Percentiles rank a stretch among this genome's conserved stretches.
Conservation (phyloP, 2,888 invertebrate species). For the Prosapia bicincta region DNA sequence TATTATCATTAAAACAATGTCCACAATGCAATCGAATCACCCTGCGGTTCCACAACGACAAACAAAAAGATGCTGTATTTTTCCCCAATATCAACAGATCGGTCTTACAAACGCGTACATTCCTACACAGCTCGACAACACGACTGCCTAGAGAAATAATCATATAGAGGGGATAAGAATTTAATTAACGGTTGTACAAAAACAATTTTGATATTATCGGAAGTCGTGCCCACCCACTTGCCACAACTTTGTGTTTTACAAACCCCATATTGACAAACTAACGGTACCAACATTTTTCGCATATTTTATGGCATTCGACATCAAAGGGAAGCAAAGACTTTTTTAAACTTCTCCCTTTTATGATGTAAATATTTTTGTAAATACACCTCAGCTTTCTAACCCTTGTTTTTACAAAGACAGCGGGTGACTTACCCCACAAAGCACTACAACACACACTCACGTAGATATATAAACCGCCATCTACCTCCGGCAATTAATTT, state of each 20-base stretch:
- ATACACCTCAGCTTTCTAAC: not conserved
- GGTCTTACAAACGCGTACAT: no score
- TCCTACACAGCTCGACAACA: no score
- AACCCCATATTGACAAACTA: conserved; percentile 2
- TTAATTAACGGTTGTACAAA: conserved; percentile 19
- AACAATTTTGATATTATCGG: conserved; percentile 22
- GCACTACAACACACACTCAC: not conserved
- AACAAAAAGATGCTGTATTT: no score
- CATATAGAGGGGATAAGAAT: not conserved
- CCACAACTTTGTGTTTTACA: not conserved
- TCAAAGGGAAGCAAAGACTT: not conserved
- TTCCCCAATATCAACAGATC: no score
- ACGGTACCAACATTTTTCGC: not conserved
- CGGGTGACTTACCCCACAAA: not conserved
- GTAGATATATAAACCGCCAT: no score
- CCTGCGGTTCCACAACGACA: no score
- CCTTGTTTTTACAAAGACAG: not conserved
- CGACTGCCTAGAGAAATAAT: not conserved
- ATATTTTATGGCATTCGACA: not conserved
- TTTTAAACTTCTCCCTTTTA: not conserved
- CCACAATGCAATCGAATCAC: no score
- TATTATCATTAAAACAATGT: no score
- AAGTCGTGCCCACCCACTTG: not conserved
- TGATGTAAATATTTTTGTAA: not conserved
- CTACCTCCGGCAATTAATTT: not conserved